Evolutionary conservation across 2,888 invertebrate species (phyloP), one percentile per base, ranked within the genome.

Genomic region (Spodoptera littoralis): DNA sequence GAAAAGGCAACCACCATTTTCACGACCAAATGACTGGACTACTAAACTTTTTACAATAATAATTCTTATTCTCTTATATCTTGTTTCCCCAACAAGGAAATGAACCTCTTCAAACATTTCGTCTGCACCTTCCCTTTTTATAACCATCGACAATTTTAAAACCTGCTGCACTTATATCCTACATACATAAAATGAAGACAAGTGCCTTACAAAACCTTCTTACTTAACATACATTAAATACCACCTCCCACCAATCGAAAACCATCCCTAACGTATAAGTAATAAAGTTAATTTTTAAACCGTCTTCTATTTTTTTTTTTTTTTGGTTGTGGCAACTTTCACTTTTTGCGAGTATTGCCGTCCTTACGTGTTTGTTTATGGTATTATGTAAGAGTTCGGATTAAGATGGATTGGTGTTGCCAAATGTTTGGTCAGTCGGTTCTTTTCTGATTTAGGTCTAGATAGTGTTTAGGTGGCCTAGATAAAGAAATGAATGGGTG

Each of bases 331-430:
- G 62, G 52, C 65, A 42, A 66, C 73, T 73, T 73, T 78, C 79
- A 78, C 79, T 78, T 79, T 79, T 79, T 79, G 76, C 71, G 47
- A 73, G 63, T 42, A 62, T 60, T 24, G 60, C 65, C 63, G 51
- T 67, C 50, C 42, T 61, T 44, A 66, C 60, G 45, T 73, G 52
- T 73, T 64, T 73, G 64, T 72, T 54, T 60, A 67, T 72, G 43
- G 67, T 45, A 4, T 78, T 77, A 78, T 65, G 77, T 70, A 78
- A 78, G 70, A 41, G 36, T 61, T 47, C 52, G 49, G 60, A 59
- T 60, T 11, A 59, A 60, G 64, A 71, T 58, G 47, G 46, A 57
- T 48, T 22, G 27, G 11, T 36, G 22, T 55, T 49, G 30, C 53
- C 13, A 56, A 63, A 55, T 68, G 3, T 47, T 18, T 57, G 9